A percentile compares a stretch with the other conserved stretches of the same genome.
These are phyloP conservation scores for Artibeus lituratus DNA, from an alignment of 2,797 vertebrate species.

Conservation along the genomic window DNA sequence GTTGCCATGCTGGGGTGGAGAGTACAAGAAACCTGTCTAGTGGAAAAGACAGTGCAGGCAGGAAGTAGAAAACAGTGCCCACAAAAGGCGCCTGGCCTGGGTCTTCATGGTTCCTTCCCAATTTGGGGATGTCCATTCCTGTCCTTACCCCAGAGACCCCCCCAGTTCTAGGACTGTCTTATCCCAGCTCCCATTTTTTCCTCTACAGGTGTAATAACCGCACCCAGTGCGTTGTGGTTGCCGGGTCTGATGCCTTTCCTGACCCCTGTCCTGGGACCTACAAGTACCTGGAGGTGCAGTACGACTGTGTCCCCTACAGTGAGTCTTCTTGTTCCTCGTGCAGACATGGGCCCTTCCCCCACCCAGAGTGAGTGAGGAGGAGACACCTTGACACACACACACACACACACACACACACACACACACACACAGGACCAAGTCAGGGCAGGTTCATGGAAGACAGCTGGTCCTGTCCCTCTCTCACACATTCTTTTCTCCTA, in stretches of 20 bases:
- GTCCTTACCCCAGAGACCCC: neutral
- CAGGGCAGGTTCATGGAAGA: neutral
- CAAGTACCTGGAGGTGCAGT: constrained; percentile 97
- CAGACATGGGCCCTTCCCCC: constrained; percentile 29
- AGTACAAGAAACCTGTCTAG: neutral
- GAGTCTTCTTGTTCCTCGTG: constrained; percentile 84
- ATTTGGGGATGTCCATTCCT: neutral
- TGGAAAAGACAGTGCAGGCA: neutral
- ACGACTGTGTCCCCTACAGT: constrained; percentile 97
- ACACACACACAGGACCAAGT: neutral
- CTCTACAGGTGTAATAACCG: constrained; percentile 91
- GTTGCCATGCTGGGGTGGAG: neutral
- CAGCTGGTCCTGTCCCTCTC: neutral
- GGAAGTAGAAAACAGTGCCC: neutral
- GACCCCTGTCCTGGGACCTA: constrained; percentile 95
- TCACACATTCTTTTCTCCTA: neutral
- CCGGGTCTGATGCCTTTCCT: constrained; percentile 93
- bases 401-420: too few relatives aligned
- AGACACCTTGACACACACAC: neutral
- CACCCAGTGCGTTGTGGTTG: constrained; percentile 95
- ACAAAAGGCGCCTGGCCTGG: rapidly evolving
- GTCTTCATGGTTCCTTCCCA: neutral
- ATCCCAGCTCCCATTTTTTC: neutral
- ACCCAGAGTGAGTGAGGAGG: constrained; percentile 32
- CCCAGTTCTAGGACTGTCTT: neutral